Evolutionary conservation across 2,888 invertebrate genomes (phyloP), one percentile per base, ranked within the genome.

Genomic region (Rotaria macrura): DNA sequence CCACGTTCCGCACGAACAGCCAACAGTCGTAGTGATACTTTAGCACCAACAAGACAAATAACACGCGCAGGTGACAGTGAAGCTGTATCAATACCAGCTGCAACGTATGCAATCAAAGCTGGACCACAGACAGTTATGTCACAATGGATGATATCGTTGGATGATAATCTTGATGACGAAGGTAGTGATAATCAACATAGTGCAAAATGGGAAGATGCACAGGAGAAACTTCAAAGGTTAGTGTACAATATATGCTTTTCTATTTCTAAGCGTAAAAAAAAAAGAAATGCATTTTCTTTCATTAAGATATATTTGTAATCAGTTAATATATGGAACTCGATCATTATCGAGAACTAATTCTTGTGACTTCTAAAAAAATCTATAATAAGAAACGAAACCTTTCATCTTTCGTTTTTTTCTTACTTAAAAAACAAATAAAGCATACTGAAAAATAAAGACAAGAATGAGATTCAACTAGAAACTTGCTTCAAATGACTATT

Each of bases 131-230:
- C 86, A 20, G 52, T 86, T 12, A 83, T 86, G 34, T 84, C 84
- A 40, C 86, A 86, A 83, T 86, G 86, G 86, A 85, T 86, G 43
- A 85, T 85, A 23, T 85, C 86, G 49, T 40, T 85, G n/a, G 86
- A 86, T 43, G 86, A 86, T 34, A 85, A 79, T 57, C 65, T 84
- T 20, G 84, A 84, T 5, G 83, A 85, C 14, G 84, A 84, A 49
- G 84, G 49, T 40, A 72, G 84, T 47, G 52, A 55, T n/a, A 52
- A 54, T 25, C 84, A 85, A 74, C 55, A 86, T 40, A 55, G 65
- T 25, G 49, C 79, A 10, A 57, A 86, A 29, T 52, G 38, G 43
- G 84, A 65, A n/a, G 52, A 84, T 34, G 86, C 79, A 25, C 79
- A 79, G n/a, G 79, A 79, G 43, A 79, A 79, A 43, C 9, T 79